phyloP scores from a whole-genome alignment of 2,797 vertebrate species.

The Enteromius afrohamiltoni region DNA sequence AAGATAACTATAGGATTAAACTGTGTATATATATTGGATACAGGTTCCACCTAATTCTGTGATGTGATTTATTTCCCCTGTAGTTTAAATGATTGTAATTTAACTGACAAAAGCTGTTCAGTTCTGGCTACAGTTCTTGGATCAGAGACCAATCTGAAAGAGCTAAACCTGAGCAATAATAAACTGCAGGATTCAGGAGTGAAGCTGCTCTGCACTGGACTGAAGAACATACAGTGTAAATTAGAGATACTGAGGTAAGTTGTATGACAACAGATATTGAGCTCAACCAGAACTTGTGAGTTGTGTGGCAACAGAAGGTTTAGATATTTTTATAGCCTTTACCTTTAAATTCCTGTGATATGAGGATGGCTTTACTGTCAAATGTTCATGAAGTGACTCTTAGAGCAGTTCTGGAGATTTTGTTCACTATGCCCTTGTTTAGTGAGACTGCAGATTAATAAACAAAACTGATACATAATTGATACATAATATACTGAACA shows the following conservation, averaged over 20 bases:
- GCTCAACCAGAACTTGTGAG: neutral
- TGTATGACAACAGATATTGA: neutral
- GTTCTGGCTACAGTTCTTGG: neutral
- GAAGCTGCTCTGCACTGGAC: neutral
- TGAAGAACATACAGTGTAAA: neutral
- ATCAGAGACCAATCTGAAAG: conserved; percentile 11
- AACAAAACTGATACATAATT: too few species aligned
- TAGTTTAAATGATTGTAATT: conserved; percentile 2
- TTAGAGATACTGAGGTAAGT: conserved; percentile 21
- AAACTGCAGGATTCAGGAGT: conserved; percentile 5
- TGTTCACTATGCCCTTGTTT: too few species aligned
- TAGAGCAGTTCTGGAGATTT: too few species aligned
- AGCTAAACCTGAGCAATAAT: neutral
- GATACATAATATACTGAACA: too few species aligned
- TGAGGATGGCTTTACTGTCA: too few species aligned
- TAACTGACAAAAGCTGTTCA: conserved; percentile 15
- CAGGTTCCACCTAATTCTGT: neutral
- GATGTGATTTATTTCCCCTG: neutral
- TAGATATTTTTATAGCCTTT: too few species aligned
- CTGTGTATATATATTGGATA: neutral
- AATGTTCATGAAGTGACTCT: too few species aligned
- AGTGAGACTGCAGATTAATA: too few species aligned
- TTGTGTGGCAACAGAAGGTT: too few species aligned
- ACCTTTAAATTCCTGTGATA: too few species aligned
- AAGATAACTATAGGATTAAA: too few species aligned